Conservation (phyloP, 2,113 vertebrate genomes). For the Scatophagus argus region DNA sequence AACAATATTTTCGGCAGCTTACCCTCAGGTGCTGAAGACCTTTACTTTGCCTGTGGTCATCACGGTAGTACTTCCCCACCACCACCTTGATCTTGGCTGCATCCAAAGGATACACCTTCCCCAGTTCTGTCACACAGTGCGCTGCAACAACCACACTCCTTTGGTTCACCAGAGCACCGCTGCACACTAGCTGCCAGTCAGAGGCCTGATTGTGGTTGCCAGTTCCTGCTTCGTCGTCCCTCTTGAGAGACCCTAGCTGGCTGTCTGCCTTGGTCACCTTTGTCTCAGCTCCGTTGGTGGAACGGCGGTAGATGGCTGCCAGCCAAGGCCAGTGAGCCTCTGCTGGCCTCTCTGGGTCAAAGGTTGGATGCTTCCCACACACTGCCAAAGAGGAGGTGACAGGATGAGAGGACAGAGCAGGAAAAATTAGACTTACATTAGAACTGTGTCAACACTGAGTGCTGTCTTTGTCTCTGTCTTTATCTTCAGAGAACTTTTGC, state of each 20-base stretch:
- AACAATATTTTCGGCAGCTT: slow-evolving; percentile 54
- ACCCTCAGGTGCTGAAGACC: slow-evolving; percentile 91
- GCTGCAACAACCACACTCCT: slow-evolving; percentile 93
- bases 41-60: slow-evolving; percentile 89
- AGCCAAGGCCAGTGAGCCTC: slow-evolving; percentile 95
- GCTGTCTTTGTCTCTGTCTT: slow-evolving; percentile 10
- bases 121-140: slow-evolving; percentile 95
- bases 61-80: slow-evolving; percentile 93
- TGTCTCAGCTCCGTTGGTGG: slow-evolving; percentile 73
- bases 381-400: slow-evolving; percentile 82
- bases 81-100: slow-evolving; percentile 90
- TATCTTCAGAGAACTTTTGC: background rate
- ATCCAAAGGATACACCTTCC: slow-evolving; percentile 89
- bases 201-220: slow-evolving; percentile 72
- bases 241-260: slow-evolving; percentile 86
- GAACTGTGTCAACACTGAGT: slow-evolving; percentile 49
- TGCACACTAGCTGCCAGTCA: slow-evolving; percentile 95
- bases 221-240: slow-evolving; percentile 68
- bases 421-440: slow-evolving; percentile 23
- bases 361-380: slow-evolving; percentile 92
- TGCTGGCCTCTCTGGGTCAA: slow-evolving; percentile 84
- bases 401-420: slow-evolving; percentile 49
- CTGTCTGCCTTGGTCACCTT: slow-evolving; percentile 82
- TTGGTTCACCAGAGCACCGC: slow-evolving; percentile 94
- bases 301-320: slow-evolving; percentile 91